These are phyloP conservation scores for Calvadosia cruxmelitensis DNA, from an alignment of 30 jellyfish, hydroid and myxozoan species.

Conservation along the genomic window DNA sequence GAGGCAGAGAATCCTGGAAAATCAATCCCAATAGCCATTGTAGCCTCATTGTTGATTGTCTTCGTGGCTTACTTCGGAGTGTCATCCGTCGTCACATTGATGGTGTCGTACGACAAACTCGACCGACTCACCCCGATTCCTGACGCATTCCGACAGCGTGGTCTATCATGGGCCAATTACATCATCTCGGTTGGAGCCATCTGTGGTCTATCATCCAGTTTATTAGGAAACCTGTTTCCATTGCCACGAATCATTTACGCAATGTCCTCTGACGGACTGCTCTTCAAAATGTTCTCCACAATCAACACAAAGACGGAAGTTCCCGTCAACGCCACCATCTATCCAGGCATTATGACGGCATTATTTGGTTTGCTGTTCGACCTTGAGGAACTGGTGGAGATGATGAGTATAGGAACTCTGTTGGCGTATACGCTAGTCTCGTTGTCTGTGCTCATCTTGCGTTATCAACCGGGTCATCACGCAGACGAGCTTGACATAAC, in stretches of 20 bases:
- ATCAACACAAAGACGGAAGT: slow-evolving; percentile 67
- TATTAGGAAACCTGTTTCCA: slow-evolving; percentile 94
- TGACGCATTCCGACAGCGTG: slow-evolving; percentile 85
- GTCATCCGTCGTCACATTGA: slow-evolving; percentile 62
- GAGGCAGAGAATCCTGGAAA: slow-evolving; percentile 95
- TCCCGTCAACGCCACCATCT: slow-evolving; percentile 96
- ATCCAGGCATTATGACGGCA: slow-evolving; percentile 97
- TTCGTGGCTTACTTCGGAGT: slow-evolving; percentile 81
- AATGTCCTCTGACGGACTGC: slow-evolving; percentile 90
- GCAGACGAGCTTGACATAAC: background rate
- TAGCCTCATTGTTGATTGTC: slow-evolving; percentile 75
- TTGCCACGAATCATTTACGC: slow-evolving; percentile 91
- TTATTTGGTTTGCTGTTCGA: slow-evolving; percentile 89
- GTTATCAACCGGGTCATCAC: slow-evolving; percentile 94
- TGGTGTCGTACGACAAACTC: slow-evolving; percentile 64
- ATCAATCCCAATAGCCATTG: slow-evolving; percentile 95
- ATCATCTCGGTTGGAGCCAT: slow-evolving; percentile 96
- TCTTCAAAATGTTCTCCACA: slow-evolving; percentile 55
- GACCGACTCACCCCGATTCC: slow-evolving; percentile 94
- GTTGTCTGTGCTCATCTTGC: slow-evolving; percentile 80
- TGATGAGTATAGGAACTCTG: slow-evolving; percentile 98
- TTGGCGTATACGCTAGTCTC: slow-evolving; percentile 98
- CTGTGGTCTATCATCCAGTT: slow-evolving; percentile 96
- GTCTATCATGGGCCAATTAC: slow-evolving; percentile 95
- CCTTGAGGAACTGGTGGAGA: slow-evolving; percentile 93